These are phyloP conservation scores for Hypsopygia costalis DNA, from an alignment of 2,888 invertebrate genomes.

Conservation along the genomic window DNA sequence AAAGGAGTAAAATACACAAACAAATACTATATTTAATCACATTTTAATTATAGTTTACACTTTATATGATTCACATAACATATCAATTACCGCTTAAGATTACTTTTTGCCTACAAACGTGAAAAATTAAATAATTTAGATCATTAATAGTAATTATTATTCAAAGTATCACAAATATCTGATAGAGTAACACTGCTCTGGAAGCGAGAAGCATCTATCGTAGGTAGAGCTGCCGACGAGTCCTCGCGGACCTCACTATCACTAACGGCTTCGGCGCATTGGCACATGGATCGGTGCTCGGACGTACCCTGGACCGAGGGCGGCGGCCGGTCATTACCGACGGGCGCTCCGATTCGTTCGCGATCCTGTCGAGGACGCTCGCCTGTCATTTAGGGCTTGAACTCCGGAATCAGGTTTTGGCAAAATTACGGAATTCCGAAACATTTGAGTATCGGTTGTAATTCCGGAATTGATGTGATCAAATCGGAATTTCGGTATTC, in stretches of 20 bases:
- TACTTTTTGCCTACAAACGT: constrained; percentile 71
- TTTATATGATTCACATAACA: constrained; percentile 64
- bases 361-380: too few relatives aligned
- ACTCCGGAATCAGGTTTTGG: too few relatives aligned
- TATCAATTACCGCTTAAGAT: constrained; percentile 60
- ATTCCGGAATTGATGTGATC: too few relatives aligned
- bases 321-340: background rate
- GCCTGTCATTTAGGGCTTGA: too few relatives aligned
- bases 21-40: constrained; percentile 51
- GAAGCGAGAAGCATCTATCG: constrained; percentile 72
- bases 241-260: background rate
- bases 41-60: constrained; percentile 71
- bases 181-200: constrained; percentile 71
- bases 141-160: constrained; percentile 75
- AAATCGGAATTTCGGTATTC: too few relatives aligned
- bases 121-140: constrained; percentile 81
- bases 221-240: constrained; percentile 32
- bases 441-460: too few relatives aligned
- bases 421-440: too few relatives aligned
- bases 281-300: background rate
- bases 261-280: background rate
- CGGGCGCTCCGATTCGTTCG: too few relatives aligned
- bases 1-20: constrained; percentile 25
- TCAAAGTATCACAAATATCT: constrained; percentile 77
- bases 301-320: background rate